Base-by-base conservation (phyloP, 2,113 vertebrate species). In the Oncorhynchus gorbuscha region DNA sequence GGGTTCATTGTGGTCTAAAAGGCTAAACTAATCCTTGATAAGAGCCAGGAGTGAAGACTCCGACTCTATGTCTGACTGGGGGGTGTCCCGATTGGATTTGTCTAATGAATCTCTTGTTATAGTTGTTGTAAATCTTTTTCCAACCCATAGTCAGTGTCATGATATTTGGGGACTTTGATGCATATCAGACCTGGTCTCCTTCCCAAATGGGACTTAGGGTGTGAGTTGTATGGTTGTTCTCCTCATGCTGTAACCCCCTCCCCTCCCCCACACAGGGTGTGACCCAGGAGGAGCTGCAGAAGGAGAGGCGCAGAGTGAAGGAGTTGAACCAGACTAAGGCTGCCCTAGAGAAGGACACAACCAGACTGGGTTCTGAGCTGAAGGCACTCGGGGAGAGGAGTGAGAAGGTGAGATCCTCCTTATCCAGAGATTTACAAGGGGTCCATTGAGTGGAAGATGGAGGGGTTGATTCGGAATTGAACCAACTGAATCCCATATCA, bases 241-340 rank as follows among this genome's bases (percentile, higher is more conserved):
- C 48, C 30, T 70, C 62, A 8, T 78, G 6, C 65, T 28, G 39
- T 12, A 45, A 1, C 26, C 2, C 71, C 18, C 28, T 28, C 28
- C 28, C 28, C 7, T 55, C 30, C 1, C 3, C 30, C 59, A 8
- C 58, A 2, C 67, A 99, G 98, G 92, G 84, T 81, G 85, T 94
- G 69, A 91, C 93, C 73, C 95, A 96, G 84, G 95, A 95, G 80
- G 95, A 96, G 68, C 84, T 99, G 83, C 89, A 91, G 82, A 95
- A 95, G 87, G 96, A 96, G 90, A 96, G 91, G 84, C 90, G 88
- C 75, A 95, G 91, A 87, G 88, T 89, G 11, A 90, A 93, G 75
- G 96, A 97, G 80, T 87, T 97, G 71, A 94, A 90, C 79, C 94
- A 95, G 88, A 82, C 92, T 81, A 96, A 93, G 76, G 90, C 9